Percentiles rank a stretch among this genome's conserved stretches.
Evolutionary conservation across 2,113 vertebrate genomes (phyloP).

Genomic region (Psilopsiagon aurifrons): DNA sequence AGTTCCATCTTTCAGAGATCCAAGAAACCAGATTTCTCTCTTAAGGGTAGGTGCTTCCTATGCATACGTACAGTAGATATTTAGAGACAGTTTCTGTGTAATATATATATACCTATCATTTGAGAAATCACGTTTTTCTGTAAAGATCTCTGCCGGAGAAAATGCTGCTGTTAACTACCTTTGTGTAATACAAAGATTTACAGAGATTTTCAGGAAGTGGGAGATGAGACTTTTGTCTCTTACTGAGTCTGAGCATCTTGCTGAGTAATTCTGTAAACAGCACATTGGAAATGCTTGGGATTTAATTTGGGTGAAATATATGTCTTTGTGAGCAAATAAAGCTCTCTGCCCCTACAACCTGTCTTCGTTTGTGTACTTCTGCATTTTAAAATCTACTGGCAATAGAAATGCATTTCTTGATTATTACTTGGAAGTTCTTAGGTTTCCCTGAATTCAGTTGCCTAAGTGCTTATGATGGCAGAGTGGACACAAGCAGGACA

Average conservation of each 20-base stretch:
- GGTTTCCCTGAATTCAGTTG: background rate
- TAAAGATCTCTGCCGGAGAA: background rate
- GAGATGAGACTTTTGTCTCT: background rate
- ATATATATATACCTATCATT: background rate
- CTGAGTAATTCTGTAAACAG: background rate
- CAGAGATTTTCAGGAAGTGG: background rate
- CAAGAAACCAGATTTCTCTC: background rate
- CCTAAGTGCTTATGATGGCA: background rate
- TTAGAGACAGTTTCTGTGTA: background rate
- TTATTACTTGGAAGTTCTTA: background rate
- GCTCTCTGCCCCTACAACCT: background rate
- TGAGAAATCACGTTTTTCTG: background rate
- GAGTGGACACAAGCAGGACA: background rate
- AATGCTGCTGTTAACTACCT: background rate
- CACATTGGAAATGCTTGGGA: background rate
- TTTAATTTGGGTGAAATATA: background rate
- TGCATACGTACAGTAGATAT: background rate
- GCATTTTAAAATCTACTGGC: background rate
- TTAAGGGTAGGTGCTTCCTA: background rate
- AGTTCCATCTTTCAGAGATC: background rate
- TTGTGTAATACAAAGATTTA: background rate
- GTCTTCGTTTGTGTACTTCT: background rate
- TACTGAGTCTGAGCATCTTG: background rate
- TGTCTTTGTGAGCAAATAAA: background rate
- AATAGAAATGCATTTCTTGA: background rate